Base-by-base conservation (phyloP, 2,888 invertebrate genomes). In the Ditula angustiorana region DNA sequence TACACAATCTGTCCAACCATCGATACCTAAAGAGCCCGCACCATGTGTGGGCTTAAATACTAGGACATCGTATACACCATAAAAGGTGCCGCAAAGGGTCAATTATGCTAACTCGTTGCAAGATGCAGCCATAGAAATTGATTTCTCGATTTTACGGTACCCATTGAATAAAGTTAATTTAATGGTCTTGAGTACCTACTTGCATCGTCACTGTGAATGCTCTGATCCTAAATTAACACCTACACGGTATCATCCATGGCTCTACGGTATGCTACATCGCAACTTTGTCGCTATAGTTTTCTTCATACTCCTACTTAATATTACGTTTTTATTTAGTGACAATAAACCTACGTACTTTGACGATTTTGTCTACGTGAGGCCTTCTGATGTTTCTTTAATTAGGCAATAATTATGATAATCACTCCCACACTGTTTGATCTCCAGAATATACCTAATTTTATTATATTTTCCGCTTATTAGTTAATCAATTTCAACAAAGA, bases 1-100 rank as follows among this genome's bases (percentile, higher is more conserved):
- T 64, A 53, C 64, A 46, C 46, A 64, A 53, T 52, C 23, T 47
- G 53, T 44, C 50, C 50, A 35, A 33, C 52, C 35, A 56, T 52
- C 33, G 13, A 50, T 24, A 52, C 28, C 63, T 47, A 41, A 63
- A 44, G 63, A 37, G 52, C 44, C 59, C 53, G 35, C 47, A n/a
- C 58, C 59, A 64, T 64, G 64, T 59, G 64, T 64, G 64, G 64
- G 64, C 28, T 35, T 46, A 7, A 44, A 37, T 35, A 53, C 58
- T 59, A 64, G 59, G 64, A 64, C 63, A 53, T 72, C 72, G 69
- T 66, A 66, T 71, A 67, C 47, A 63, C 84, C 81, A 55, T 80
- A 80, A 75, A 81, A 75, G 85, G 81, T 55, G 71, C 74, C 77
- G 73, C 74, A 77, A 76, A 82, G 76, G 73, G 75, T 76, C 77